Conservation (phyloP, 2,113 vertebrate genomes). For the Aix galericulata region DNA sequence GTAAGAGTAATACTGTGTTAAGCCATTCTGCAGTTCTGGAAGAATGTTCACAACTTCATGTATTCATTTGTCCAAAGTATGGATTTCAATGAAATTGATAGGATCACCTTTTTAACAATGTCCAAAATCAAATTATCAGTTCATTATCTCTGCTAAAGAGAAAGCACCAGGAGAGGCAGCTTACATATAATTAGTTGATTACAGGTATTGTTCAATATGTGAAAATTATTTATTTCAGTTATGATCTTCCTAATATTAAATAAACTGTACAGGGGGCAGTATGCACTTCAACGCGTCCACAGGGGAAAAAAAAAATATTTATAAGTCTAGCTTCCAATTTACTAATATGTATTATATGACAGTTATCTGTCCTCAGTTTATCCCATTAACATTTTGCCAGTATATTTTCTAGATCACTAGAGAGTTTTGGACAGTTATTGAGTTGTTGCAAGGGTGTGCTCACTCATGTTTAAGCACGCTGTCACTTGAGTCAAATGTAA, state of each 20-base stretch:
- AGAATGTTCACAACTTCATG: neutral
- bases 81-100: neutral
- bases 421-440: neutral
- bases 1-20: neutral
- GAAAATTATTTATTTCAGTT: neutral
- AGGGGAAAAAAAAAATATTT: neutral
- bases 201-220: neutral
- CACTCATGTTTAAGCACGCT: neutral
- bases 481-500: neutral
- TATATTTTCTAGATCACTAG: neutral
- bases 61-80: neutral
- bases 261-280: neutral
- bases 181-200: neutral
- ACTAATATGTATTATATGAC: neutral
- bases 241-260: neutral
- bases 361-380: neutral
- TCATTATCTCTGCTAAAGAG: neutral
- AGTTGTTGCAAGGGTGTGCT: neutral
- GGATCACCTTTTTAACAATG: neutral
- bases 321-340: neutral
- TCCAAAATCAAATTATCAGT: neutral
- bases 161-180: neutral
- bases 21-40: neutral
- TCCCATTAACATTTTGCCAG: neutral
- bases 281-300: neutral